Percentiles rank a stretch among this genome's conserved stretches.
Conservation (phyloP, 2,888 invertebrate genomes). For the Actias luna region DNA sequence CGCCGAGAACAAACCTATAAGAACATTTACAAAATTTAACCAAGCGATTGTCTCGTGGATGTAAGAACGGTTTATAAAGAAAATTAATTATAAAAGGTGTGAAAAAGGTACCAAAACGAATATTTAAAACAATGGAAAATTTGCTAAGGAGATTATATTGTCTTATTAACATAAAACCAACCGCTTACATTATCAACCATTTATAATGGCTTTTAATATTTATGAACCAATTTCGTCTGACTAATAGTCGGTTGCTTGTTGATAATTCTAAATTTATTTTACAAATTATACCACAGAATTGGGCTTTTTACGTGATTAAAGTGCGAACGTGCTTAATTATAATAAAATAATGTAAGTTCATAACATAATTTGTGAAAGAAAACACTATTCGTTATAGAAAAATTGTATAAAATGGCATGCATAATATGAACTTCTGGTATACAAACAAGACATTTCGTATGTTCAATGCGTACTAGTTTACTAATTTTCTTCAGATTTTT, state of each 20-base stretch:
- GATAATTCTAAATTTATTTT: constrained; percentile 50
- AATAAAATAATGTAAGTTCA: not conserved
- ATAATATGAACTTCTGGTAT: not conserved
- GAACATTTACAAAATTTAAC: not conserved
- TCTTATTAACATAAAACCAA: constrained; percentile 47
- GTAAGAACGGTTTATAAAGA: constrained; percentile 12
- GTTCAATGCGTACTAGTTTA: not conserved
- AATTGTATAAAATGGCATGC: not conserved
- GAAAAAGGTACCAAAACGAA: constrained; percentile 13
- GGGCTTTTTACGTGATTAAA: constrained; percentile 30
- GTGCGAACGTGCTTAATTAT: constrained; percentile 16
- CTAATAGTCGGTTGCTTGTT: constrained; percentile 47
- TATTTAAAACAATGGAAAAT: constrained; percentile 30
- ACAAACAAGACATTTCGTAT: no score
- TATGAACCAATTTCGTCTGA: constrained; percentile 55
- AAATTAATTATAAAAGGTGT: constrained; percentile 17
- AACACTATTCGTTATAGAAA: not conserved
- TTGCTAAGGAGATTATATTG: constrained; percentile 38
- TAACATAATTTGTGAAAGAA: not conserved
- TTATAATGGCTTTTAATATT: constrained; percentile 52
- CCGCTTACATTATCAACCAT: constrained; percentile 47
- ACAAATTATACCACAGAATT: constrained; percentile 35
- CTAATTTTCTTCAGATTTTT: no score
- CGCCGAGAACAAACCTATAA: not conserved
- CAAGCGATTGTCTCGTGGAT: constrained; percentile 3